These are phyloP conservation scores for Oscheius myriophilus DNA, from an alignment of 2,888 invertebrate genomes.

Conservation along the genomic window DNA sequence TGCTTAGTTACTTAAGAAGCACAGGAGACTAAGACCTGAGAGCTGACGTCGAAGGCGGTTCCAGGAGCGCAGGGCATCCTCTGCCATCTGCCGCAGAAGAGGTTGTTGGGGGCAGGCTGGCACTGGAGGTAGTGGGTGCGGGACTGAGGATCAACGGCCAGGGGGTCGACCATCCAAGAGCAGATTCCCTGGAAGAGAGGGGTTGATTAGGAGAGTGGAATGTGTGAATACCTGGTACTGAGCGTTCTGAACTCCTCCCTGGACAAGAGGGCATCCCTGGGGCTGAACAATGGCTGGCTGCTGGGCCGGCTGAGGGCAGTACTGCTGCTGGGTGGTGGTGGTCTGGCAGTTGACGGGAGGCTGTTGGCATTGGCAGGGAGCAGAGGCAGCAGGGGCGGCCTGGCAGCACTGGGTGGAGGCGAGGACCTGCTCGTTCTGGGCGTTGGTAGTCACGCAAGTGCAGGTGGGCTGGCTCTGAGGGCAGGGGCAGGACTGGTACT, in stretches of 20 bases:
- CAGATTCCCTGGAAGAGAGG: conserved; percentile 63
- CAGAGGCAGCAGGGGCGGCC: conserved; percentile 40
- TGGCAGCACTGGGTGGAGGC: conserved; percentile 57
- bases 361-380: conserved; percentile 34
- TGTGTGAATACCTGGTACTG: conserved; percentile 45
- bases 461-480: conserved; percentile 57
- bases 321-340: conserved; percentile 68
- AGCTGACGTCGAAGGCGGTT: conserved; percentile 66
- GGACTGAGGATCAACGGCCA: conserved; percentile 66
- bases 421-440: conserved; percentile 51
- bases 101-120: conserved; percentile 68
- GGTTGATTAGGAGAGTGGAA: not conserved
- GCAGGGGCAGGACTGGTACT: conserved; percentile 60
- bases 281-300: conserved; percentile 64
- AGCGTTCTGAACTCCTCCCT: conserved; percentile 67
- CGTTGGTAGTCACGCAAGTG: conserved; percentile 52
- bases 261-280: conserved; percentile 68
- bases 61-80: conserved; percentile 70
- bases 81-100: conserved; percentile 69
- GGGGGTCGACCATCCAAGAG: conserved; percentile 71
- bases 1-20: conserved; percentile 9
- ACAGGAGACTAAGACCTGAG: conserved; percentile 50
- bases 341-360: conserved; percentile 59
- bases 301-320: conserved; percentile 63
- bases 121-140: conserved; percentile 65